phyloP scores from a whole-genome alignment of 2,113 vertebrate genomes.

The Hyaena hyaena region DNA sequence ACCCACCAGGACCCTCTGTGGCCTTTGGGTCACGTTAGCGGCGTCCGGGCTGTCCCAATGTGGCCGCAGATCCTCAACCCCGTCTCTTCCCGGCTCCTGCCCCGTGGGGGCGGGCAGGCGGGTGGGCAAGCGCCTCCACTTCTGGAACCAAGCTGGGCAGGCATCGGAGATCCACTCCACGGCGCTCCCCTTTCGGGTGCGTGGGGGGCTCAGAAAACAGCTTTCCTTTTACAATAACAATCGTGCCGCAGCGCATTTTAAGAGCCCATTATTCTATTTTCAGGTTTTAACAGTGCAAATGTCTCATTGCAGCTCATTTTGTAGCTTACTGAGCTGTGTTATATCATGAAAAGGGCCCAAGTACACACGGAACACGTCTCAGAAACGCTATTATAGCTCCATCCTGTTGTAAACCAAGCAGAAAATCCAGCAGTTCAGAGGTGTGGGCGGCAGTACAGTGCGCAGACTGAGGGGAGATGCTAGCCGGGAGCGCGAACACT shows the following conservation, averaged over 20 bases:
- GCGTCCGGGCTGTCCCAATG: not conserved
- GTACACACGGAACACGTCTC: not conserved
- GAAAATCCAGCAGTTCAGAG: not conserved
- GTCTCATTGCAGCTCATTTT: slow-evolving; percentile 56
- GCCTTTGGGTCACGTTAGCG: not conserved
- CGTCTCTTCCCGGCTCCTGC: too few species aligned
- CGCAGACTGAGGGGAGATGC: too few species aligned
- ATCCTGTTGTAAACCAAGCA: not conserved
- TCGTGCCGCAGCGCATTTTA: not conserved
- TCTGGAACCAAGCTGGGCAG: rapidly evolving
- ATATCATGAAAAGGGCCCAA: not conserved
- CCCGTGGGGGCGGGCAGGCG: too few species aligned
- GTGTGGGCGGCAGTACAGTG: rapidly evolving
- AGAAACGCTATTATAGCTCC: not conserved
- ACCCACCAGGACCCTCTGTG: not conserved
- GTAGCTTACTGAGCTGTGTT: slow-evolving; percentile 53
- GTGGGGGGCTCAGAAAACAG: not conserved
- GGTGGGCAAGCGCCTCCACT: rapidly evolving
- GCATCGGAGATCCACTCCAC: not conserved
- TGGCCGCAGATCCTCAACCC: not conserved
- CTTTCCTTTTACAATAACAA: not conserved
- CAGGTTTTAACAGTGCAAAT: slow-evolving; percentile 2
- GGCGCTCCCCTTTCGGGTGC: not conserved
- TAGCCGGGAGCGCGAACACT: rapidly evolving
- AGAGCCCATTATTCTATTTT: not conserved